Base-by-base conservation (phyloP, 2,113 vertebrate genomes). In the Laterallus jamaicensis region DNA sequence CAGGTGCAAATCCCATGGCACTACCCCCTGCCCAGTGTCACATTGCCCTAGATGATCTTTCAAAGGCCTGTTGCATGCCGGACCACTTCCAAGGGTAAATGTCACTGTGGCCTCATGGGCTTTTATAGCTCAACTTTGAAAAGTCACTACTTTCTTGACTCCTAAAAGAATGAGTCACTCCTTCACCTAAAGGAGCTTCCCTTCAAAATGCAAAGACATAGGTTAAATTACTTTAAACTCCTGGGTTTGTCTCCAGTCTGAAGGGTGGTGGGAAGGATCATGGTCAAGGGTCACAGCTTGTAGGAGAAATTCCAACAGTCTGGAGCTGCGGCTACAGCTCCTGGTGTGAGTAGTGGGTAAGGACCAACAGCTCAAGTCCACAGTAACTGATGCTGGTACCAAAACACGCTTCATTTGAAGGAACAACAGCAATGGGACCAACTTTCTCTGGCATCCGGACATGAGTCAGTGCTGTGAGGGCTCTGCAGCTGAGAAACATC, bases 21-120 rank as follows among this genome's bases (percentile, higher is more conserved):
- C 39, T 56, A n/a, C 47, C 1, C 4, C 11, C 1, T 1, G 2
- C 4, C 11, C 1, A 0, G 2, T 21, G 2, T 55, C 26, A 47
- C 28, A 10, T 49, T 54, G 12, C 22, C 75, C 17, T 26, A 31
- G 37, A 8, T 75, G 49, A 10, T 19, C 4, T 76, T 86, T 25
- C 76, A 64, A 44, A 77, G 76, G 21, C 31, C 31, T 3, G 2
- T 44, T 66, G 37, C 2, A 2, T 49, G 42, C 14, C 44, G 78
- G 40, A 44, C 12, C 20, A 25, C 21, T 21, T 29, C 56, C 54
- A 68, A 39, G 52, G 7, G 24, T 52, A n/a, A 79, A 64, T 7
- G 8, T 26, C 59, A 28, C 29, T 24, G 17, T 26, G 13, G 71
- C 49, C 31, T 80, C 25, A 1, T 0, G 0, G 56, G 49, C 39